Percentiles rank a stretch among this genome's conserved stretches.
Conservation (phyloP, 2,113 vertebrate genomes). For the Entelurus aequoreus region DNA sequence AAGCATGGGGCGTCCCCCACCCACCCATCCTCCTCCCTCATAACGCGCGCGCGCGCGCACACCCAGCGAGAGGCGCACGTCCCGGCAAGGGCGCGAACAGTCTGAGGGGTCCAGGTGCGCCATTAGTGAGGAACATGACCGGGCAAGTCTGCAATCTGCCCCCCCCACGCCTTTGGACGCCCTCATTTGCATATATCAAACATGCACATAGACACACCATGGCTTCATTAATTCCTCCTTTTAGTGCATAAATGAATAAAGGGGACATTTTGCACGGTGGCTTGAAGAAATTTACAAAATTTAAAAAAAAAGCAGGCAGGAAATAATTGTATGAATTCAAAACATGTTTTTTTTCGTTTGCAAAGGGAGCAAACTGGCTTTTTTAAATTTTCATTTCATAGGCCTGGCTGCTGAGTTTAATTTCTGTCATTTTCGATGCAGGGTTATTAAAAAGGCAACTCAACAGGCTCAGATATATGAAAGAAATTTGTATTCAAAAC, state of each 20-base stretch:
- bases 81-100: conserved; percentile 33
- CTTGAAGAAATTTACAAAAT: neutral
- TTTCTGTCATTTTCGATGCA: conserved; percentile 59
- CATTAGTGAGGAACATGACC: conserved; percentile 66
- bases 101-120: conserved; percentile 67
- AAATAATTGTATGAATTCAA: neutral
- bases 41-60: conserved; percentile 2
- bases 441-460: conserved; percentile 65
- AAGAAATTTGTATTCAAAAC: conserved; percentile 18
- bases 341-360: neutral
- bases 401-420: conserved; percentile 35
- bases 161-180: conserved; percentile 36
- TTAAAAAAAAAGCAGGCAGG: neutral
- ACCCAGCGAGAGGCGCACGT: conserved; percentile 22
- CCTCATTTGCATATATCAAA: conserved; percentile 47
- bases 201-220: neutral
- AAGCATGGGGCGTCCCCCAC: conserved; percentile 44
- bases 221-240: conserved; percentile 6
- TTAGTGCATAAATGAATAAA: neutral
- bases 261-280: too few species aligned
- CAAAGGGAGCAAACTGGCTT: conserved; percentile 14
- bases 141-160: conserved; percentile 59
- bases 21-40: conserved; percentile 21
- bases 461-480: conserved; percentile 35
- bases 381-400: conserved; percentile 13